A percentile compares a stretch with the other conserved stretches of the same genome.
phyloP scores from a whole-genome alignment of 2,888 invertebrate genomes.

The Enchytraeus crypticus region DNA sequence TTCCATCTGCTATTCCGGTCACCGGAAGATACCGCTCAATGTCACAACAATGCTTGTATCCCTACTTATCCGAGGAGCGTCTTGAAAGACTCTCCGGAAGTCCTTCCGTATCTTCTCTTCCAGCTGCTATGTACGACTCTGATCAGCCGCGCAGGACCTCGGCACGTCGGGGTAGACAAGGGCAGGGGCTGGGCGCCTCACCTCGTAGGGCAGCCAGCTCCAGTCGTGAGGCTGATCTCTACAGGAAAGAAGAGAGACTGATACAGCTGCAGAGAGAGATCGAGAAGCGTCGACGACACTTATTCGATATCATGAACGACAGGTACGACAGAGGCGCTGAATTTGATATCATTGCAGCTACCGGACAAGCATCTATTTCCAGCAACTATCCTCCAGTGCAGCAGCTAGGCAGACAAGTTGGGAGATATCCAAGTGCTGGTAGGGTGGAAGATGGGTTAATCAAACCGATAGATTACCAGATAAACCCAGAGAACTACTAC shows the following conservation, averaged over 20 bases:
- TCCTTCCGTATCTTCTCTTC: background rate
- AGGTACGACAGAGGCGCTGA: background rate
- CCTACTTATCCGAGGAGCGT: background rate
- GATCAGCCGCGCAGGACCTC: too few species aligned
- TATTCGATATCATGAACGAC: slow-evolving; percentile 51
- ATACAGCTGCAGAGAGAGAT: slow-evolving; percentile 57
- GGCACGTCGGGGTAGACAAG: too few species aligned
- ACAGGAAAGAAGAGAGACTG: slow-evolving; percentile 57
- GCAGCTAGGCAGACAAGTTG: too few species aligned
- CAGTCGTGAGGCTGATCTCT: too few species aligned
- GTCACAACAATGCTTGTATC: background rate
- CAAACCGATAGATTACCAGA: slow-evolving; percentile 42
- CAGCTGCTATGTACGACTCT: background rate
- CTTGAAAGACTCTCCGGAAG: background rate
- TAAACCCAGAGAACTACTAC: slow-evolving; percentile 15
- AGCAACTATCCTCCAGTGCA: too few species aligned
- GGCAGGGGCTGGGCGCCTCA: too few species aligned
- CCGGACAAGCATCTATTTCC: too few species aligned
- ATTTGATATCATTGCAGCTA: background rate
- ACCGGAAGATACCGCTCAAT: background rate
- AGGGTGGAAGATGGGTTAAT: slow-evolving; percentile 34
- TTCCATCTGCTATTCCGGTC: too few species aligned
- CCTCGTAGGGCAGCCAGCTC: too few species aligned
- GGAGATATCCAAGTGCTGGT: background rate
- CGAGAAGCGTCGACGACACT: slow-evolving; percentile 55